Percentiles rank a stretch among this genome's conserved stretches.
phyloP scores from a whole-genome alignment of 2,888 invertebrate genomes.

The Parnassius apollo region DNA sequence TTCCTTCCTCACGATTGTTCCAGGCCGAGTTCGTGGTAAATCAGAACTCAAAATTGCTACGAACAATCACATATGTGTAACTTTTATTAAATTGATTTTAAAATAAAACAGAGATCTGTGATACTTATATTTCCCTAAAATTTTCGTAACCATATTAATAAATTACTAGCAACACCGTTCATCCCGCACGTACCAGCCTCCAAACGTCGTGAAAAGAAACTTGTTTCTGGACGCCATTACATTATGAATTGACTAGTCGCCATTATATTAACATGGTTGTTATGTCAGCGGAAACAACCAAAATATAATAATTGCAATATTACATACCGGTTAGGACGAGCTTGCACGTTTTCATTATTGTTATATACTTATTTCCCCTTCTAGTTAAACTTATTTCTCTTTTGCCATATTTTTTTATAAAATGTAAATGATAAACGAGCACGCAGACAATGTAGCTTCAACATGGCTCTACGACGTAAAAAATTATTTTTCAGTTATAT shows the following conservation, averaged over 20 bases:
- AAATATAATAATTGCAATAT: slow-evolving; percentile 33
- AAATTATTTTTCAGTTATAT: no score
- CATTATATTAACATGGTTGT: slow-evolving; percentile 11
- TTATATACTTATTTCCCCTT: background rate
- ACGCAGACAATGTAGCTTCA: no score
- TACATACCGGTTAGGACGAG: background rate
- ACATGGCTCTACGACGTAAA: no score
- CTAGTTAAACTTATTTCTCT: no score
- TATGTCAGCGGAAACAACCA: slow-evolving; percentile 10
- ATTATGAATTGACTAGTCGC: background rate
- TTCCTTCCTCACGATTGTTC: no score
- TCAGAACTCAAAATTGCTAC: no score
- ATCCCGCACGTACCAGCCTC: background rate
- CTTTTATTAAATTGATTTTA: no score
- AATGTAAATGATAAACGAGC: no score
- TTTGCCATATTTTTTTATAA: no score
- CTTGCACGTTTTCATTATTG: slow-evolving; percentile 1
- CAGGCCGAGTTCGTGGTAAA: no score
- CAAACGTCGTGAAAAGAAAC: slow-evolving; percentile 13
- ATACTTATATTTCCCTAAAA: background rate
- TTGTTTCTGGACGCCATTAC: slow-evolving; percentile 11
- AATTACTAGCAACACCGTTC: slow-evolving; percentile 11
- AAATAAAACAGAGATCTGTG: no score
- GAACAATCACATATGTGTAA: no score
- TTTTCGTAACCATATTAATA: background rate